Evolutionary conservation across 2,797 vertebrate species (phyloP).

Genomic region (Ammospiza maritima): DNA sequence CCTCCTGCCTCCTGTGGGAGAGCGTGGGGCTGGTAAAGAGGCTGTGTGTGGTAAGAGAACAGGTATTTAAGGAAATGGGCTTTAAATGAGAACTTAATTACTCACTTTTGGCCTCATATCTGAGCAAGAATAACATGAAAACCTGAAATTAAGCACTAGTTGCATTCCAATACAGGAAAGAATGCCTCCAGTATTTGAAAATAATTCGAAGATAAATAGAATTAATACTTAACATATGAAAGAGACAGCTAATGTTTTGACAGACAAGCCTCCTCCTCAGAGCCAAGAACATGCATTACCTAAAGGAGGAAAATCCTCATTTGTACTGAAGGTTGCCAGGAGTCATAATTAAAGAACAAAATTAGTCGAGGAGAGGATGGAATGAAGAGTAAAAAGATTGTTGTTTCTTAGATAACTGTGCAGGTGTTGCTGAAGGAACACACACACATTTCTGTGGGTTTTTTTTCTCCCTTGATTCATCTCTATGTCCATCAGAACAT

Average conservation of each 20-base stretch:
- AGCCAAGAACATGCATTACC: slow-evolving; percentile 65
- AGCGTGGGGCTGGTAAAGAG: neutral
- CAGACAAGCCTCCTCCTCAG: slow-evolving; percentile 49
- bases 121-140: slow-evolving; percentile 54
- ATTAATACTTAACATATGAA: slow-evolving; percentile 68
- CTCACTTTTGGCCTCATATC: slow-evolving; percentile 40
- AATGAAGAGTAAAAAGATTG: slow-evolving; percentile 15
- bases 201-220: slow-evolving; percentile 68
- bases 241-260: slow-evolving; percentile 63
- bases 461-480: neutral
- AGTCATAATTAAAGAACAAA: slow-evolving; percentile 64
- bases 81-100: slow-evolving; percentile 65
- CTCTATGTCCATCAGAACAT: neutral
- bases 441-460: neutral
- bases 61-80: slow-evolving; percentile 51
- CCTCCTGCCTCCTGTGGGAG: neutral
- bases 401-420: slow-evolving; percentile 21
- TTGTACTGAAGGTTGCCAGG: slow-evolving; percentile 62
- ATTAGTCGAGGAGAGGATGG: slow-evolving; percentile 40
- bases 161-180: slow-evolving; percentile 55
- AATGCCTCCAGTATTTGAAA: slow-evolving; percentile 72
- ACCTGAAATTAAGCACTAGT: slow-evolving; percentile 56
- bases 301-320: slow-evolving; percentile 62
- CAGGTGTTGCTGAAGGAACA: neutral
- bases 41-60: slow-evolving; percentile 49